These are phyloP conservation scores for Oreochromis tanganicae DNA, from an alignment of 2,113 vertebrate species.

Conservation along the genomic window DNA sequence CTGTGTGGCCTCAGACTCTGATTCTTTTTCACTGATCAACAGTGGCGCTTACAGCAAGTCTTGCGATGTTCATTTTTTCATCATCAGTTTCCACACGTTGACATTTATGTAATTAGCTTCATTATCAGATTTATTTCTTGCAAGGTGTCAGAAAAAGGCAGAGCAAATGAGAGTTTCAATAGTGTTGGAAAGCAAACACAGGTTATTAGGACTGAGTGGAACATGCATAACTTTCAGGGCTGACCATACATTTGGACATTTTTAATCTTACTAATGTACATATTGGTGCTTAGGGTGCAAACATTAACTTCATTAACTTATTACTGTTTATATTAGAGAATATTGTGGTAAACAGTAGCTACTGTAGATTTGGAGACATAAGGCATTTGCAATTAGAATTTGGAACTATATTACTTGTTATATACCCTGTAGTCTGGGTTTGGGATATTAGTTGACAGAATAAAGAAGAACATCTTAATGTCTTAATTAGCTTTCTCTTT, in stretches of 20 bases:
- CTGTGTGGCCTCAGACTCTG: background rate
- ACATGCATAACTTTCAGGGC: background rate
- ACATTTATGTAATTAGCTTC: slow-evolving; percentile 8
- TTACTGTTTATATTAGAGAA: background rate
- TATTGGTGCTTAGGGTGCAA: background rate
- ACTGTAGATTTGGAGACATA: background rate
- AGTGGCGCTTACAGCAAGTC: background rate
- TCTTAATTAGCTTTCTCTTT: background rate
- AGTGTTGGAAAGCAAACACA: background rate
- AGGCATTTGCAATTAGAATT: background rate
- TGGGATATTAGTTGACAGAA: background rate
- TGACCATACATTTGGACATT: background rate
- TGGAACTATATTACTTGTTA: background rate
- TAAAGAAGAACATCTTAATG: background rate
- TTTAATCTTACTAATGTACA: background rate
- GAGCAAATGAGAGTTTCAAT: background rate
- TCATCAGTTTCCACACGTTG: slow-evolving; percentile 12
- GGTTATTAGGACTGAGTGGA: background rate
- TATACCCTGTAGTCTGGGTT: background rate
- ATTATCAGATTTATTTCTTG: slow-evolving; percentile 12
- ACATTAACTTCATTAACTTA: background rate
- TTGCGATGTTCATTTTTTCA: background rate
- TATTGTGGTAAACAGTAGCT: background rate
- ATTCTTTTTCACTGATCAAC: slow-evolving; percentile 28
- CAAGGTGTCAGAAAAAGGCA: background rate